Percentiles rank a stretch among this genome's conserved stretches.
These are phyloP conservation scores for Sebastes trivittatus DNA, from an alignment of 2,797 vertebrate species.

Conservation along the genomic window DNA sequence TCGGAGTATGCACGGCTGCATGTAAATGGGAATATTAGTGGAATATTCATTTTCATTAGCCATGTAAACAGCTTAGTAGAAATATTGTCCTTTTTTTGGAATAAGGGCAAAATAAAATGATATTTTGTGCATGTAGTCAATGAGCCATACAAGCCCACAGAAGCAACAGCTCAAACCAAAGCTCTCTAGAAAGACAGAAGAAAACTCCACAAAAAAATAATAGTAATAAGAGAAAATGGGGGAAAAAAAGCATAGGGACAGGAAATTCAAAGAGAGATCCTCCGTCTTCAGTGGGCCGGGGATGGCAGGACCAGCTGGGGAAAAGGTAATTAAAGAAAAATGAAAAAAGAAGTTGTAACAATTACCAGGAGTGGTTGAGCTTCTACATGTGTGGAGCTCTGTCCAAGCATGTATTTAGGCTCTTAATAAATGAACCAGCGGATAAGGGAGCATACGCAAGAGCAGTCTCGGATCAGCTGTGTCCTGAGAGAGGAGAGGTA, in stretches of 20 bases:
- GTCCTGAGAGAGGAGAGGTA: constrained; percentile 5
- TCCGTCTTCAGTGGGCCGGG: neutral
- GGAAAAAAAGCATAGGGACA: neutral
- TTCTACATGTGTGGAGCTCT: neutral
- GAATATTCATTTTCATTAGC: no score
- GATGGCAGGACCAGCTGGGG: neutral
- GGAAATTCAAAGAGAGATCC: neutral
- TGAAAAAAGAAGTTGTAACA: neutral
- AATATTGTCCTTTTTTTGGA: no score
- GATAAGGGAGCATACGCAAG: neutral
- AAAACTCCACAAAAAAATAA: neutral
- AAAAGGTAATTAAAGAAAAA: neutral
- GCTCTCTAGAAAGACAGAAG: neutral
- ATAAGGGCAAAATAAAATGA: no score
- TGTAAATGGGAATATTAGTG: no score
- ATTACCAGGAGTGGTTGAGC: neutral
- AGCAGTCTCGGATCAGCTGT: neutral
- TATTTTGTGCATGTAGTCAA: neutral
- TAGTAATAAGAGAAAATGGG: neutral
- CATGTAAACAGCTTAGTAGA: no score
- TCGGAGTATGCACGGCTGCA: no score
- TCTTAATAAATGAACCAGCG: neutral
- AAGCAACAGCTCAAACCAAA: neutral
- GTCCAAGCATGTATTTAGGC: neutral
- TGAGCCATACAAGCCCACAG: neutral